Base-by-base conservation (phyloP, 2,113 vertebrate species). In the Actenoides hombroni region DNA sequence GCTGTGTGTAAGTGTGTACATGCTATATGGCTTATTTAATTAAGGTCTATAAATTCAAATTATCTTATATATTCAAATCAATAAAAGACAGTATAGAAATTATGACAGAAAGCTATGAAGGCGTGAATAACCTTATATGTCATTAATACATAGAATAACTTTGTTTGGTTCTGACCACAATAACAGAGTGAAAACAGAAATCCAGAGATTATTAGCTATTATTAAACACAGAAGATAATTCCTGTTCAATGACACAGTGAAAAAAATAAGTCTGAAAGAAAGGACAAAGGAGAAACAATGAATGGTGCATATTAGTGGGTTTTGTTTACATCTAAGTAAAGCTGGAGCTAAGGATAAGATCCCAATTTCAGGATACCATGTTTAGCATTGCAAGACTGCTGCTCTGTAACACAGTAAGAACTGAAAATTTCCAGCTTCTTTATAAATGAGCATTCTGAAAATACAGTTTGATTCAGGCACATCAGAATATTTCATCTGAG, bases 401-500 rank as follows among this genome's bases (percentile, higher is more conserved):
- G 35, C 46, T 90, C 63, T 81, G 49, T 86, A 64, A 74, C 90
- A 90, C 44, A 70, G 63, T 25, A 70, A 86, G 68, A 78, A 64
- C 57, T 29, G 39, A 90, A 87, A 68, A 93, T 56, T 93, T 87
- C 67, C 75, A 89, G 60, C 48, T 71, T 8, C 13, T 73, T 88
- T 60, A 60, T 31, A 91, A 92, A 73, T 25, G 39, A 87, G 42
- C 35, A 87, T 85, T 87, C 77, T 94, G 84, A 95, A 95, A 95
- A 92, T 46, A 80, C 35, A 77, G 24, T 64, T 56, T 91, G 77
- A 93, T 92, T 78, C 86, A 95, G 80, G 31, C 8, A 1, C 85
- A 95, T 76, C 81, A 85, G 40, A 79, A 73, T 82, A 91, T 89
- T 96, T 94, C 48, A 90, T 83, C 21, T 61, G 70, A 85, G 70